A percentile compares a stretch with the other conserved stretches of the same genome.
phyloP scores from a whole-genome alignment of 2,113 vertebrate genomes.

The Nyctibius bracteatus region DNA sequence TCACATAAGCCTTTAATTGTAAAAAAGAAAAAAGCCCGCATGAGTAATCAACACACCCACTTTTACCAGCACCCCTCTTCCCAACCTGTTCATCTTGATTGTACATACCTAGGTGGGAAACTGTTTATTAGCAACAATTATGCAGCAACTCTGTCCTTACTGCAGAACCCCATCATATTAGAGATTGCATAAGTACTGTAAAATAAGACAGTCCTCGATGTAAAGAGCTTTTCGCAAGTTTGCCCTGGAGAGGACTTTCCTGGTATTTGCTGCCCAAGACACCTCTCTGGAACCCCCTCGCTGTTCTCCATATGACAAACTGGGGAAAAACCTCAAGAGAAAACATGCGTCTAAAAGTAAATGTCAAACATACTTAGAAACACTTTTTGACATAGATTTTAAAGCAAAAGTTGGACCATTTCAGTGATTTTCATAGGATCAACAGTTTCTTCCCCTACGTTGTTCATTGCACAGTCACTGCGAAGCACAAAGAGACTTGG shows the following conservation, averaged over 20 bases:
- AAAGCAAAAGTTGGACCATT: background rate
- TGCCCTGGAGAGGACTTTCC: background rate
- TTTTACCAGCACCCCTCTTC: background rate
- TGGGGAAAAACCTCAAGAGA: background rate
- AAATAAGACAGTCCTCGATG: background rate
- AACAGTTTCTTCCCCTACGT: background rate
- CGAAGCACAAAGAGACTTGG: background rate
- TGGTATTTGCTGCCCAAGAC: background rate
- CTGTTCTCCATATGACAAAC: background rate
- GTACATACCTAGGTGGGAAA: background rate
- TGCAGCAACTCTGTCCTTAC: background rate
- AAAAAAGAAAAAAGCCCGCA: background rate
- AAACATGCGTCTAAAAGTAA: background rate
- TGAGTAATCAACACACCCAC: conserved; percentile 40
- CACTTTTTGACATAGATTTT: background rate
- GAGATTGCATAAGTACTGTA: background rate
- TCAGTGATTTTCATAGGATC: background rate
- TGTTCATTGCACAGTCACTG: background rate
- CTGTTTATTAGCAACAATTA: conserved; percentile 31
- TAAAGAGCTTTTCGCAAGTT: background rate
- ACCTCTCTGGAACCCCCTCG: background rate
- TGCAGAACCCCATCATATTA: background rate
- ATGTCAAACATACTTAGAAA: background rate
- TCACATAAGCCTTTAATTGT: conserved; percentile 26
- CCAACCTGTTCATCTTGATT: background rate